phyloP scores from a whole-genome alignment of 2,113 vertebrate species.

The Spea bombifrons region DNA sequence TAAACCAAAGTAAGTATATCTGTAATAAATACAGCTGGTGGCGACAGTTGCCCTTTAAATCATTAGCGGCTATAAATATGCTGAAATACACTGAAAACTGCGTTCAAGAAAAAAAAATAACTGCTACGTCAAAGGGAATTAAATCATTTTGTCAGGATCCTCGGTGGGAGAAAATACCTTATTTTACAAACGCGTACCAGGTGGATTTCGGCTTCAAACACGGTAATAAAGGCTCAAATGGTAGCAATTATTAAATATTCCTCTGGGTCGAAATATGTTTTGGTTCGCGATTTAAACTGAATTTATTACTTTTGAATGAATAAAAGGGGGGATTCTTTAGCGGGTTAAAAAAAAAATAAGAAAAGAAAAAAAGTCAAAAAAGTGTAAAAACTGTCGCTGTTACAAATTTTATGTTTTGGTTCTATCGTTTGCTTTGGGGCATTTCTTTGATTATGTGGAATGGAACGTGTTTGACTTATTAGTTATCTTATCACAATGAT shows the following conservation, averaged over 20 bases:
- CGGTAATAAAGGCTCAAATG: slow-evolving; percentile 15
- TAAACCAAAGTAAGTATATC: too few species aligned
- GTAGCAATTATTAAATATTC: slow-evolving; percentile 39
- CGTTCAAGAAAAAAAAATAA: too few species aligned
- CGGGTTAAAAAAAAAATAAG: slow-evolving; percentile 23
- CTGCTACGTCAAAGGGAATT: background rate
- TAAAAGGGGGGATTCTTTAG: slow-evolving; percentile 31
- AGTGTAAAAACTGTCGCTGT: background rate
- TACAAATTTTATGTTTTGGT: background rate
- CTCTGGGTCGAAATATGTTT: slow-evolving; percentile 39
- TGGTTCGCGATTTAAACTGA: slow-evolving; percentile 22
- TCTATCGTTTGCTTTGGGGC: too few species aligned
- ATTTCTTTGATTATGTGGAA: too few species aligned
- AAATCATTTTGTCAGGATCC: background rate
- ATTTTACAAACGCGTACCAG: slow-evolving; percentile 6
- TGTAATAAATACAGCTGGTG: too few species aligned
- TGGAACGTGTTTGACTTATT: too few species aligned
- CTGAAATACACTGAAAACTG: background rate
- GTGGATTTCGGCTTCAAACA: background rate
- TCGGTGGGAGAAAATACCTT: slow-evolving; percentile 17
- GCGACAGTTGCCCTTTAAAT: background rate
- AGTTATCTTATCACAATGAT: too few species aligned
- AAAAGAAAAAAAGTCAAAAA: background rate
- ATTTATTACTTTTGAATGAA: slow-evolving; percentile 40
- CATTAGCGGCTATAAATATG: background rate